Evolutionary conservation across 2,113 vertebrate species (phyloP), one percentile per base, ranked within the genome.

Genomic region (Siniperca knerii): DNA sequence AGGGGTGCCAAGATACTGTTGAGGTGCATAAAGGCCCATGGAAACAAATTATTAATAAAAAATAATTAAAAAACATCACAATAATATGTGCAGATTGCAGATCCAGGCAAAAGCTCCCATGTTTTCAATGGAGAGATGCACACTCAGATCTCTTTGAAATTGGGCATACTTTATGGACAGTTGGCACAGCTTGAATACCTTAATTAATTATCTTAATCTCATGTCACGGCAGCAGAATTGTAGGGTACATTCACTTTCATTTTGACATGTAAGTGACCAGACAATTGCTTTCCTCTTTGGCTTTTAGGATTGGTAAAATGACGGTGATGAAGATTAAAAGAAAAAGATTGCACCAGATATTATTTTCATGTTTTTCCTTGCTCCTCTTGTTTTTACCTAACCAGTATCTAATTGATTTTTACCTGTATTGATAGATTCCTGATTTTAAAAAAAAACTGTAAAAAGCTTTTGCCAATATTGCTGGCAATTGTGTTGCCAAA

Each of bases 71-170:
- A 21, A 37, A 64, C 18, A 21, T n/a, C 55, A 57, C 1, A 69
- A 50, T 52, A 33, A 52, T 33, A 25, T 2, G 25, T 70, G 29
- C 42, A 71, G 66, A 79, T 79, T 72, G 57, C 29, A 71, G 68
- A 71, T 71, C 8, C 20, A 23, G 25, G n/a, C 16, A 29, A 44
- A 55, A 55, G 15, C 62, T 29, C 8, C 48, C 16, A 15, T 71
- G 33, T 62, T 62, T 71, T 67, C 58, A 54, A 5, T 57, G 50
- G 69, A 21, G 58, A 52, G 42, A 35, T 1, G 1, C 29, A 35
- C 25, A 57, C 7, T 69, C 48, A 65, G 6, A n/a, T 48, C 29
- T 29, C 70, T 23, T 2, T 35, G 54, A 68, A 69, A 62, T 35
- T 25, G 8, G 37, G n/a, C 33, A 44, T 61, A 57, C 69, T 50